phyloP scores from a whole-genome alignment of 2,113 vertebrate genomes.

The Fulmarus glacialis region DNA sequence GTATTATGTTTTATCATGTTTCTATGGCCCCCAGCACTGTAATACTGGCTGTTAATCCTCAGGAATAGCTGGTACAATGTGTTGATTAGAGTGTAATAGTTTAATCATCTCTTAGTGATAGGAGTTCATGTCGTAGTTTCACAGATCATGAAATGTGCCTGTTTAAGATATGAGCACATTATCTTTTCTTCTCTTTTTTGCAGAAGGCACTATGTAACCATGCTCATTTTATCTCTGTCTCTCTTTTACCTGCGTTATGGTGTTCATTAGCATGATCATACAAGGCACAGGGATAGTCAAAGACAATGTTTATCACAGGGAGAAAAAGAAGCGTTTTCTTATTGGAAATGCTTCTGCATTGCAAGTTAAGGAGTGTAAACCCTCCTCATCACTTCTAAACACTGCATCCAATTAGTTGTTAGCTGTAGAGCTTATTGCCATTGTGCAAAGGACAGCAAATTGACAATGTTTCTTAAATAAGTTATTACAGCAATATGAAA shows the following conservation, averaged over 20 bases:
- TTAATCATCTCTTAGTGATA: conserved; percentile 44
- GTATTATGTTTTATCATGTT: not conserved
- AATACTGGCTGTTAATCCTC: conserved; percentile 1
- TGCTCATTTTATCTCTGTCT: conserved; percentile 9
- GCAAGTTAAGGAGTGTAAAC: not conserved
- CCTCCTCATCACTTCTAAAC: not conserved
- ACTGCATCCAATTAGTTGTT: not conserved
- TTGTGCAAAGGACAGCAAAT: not conserved
- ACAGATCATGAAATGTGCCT: conserved; percentile 66
- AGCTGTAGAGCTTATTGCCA: not conserved
- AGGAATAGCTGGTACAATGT: not conserved
- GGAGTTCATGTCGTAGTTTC: conserved; percentile 48
- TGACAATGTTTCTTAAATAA: not conserved
- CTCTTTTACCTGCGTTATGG: not conserved
- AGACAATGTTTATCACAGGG: not conserved
- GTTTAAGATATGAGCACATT: conserved; percentile 52
- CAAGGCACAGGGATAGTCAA: not conserved
- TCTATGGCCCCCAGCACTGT: not conserved
- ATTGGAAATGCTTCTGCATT: not conserved
- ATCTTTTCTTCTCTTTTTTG: not conserved
- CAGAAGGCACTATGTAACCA: not conserved
- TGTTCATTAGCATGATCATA: conserved; percentile 1
- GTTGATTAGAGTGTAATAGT: conserved; percentile 52
- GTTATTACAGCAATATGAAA: not conserved
- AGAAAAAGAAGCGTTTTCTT: not conserved